These are phyloP conservation scores for Cheilosia urbana DNA, from an alignment of 2,888 invertebrate species.

Conservation along the genomic window DNA sequence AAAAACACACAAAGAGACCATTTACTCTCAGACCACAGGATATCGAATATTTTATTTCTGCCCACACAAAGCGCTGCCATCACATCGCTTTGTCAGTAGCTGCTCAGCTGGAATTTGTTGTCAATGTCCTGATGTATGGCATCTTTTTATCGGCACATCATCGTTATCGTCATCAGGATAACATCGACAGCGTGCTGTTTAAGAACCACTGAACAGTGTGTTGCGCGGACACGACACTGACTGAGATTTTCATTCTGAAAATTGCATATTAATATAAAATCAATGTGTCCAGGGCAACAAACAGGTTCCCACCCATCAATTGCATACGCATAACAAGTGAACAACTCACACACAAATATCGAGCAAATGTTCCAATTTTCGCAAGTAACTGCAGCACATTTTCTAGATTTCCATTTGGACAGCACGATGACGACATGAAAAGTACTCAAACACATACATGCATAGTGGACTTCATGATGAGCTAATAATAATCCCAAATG, in stretches of 20 bases:
- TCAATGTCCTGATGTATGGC: slow-evolving; percentile 27
- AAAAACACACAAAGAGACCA: slow-evolving; percentile 10
- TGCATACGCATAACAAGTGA: no score
- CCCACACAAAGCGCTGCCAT: background rate
- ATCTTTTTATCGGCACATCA: slow-evolving; percentile 32
- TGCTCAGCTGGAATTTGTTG: slow-evolving; percentile 14
- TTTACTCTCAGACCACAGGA: slow-evolving; percentile 36
- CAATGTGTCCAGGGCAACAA: slow-evolving; percentile 41
- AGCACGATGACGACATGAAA: background rate
- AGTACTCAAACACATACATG: slow-evolving; percentile 1
- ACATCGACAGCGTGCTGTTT: slow-evolving; percentile 38
- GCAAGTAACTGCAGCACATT: slow-evolving; percentile 40
- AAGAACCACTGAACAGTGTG: slow-evolving; percentile 16
- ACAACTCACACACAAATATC: background rate
- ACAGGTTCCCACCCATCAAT: slow-evolving; percentile 21
- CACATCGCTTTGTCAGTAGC: background rate
- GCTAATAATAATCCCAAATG: slow-evolving; percentile 72
- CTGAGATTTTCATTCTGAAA: slow-evolving; percentile 58
- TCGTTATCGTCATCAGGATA: slow-evolving; percentile 29
- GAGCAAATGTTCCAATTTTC: background rate
- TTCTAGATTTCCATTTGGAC: slow-evolving; percentile 47
- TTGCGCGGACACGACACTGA: slow-evolving; percentile 1
- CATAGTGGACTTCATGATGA: slow-evolving; percentile 58
- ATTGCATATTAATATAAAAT: slow-evolving; percentile 69
- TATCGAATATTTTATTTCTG: slow-evolving; percentile 24